Base-by-base conservation (phyloP, 2,888 invertebrate species). In the Lomographa bimaculata region DNA sequence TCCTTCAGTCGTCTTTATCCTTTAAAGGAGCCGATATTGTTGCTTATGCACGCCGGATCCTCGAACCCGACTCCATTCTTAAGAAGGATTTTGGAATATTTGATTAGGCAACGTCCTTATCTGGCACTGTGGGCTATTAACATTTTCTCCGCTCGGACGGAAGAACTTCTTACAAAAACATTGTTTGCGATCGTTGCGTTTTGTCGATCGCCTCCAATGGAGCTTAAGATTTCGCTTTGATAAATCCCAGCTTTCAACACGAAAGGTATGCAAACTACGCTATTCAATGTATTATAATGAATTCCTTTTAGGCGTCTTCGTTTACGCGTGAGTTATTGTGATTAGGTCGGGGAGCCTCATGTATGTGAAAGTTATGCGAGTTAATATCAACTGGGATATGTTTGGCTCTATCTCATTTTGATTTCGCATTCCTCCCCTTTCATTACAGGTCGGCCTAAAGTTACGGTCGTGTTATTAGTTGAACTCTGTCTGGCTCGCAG, bases 61-160 rank as follows among this genome's bases (percentile, higher is more conserved):
- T 55, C 60, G 56, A 61, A 41, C 64, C 62, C 60, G 50, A 63
- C 66, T 72, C 72, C 70, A 73, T 79, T 75, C 72, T 74, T 72
- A 75, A 74, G 71, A 72, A 71, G 74, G 76, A 77, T 79, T 70
- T 72, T 73, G 63, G 80, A 83, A 82, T 82, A 83, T 83, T 84
- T 80, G 82, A 83, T 83, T 77, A 80, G 75, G 71, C 67, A 60
- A 65, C 69, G 67, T 76, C 75, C 73, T 79, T 79, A 79, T 79
- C 69, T 72, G 79, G 75, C 71, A 79, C 73, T 72, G 72, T 69
- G 60, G 65, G 64, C 77, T 77, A 79, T 80, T 79, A 79, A 74
- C 69, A 73, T 76, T 77, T 71, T 63, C 55, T 66, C 50, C 56
- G 61, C 43, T 68, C 57, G 63, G 61, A 63, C 60, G 54, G 54